Evolutionary conservation across 2,797 vertebrate species (phyloP).

Genomic region (Caiman crocodilus): DNA sequence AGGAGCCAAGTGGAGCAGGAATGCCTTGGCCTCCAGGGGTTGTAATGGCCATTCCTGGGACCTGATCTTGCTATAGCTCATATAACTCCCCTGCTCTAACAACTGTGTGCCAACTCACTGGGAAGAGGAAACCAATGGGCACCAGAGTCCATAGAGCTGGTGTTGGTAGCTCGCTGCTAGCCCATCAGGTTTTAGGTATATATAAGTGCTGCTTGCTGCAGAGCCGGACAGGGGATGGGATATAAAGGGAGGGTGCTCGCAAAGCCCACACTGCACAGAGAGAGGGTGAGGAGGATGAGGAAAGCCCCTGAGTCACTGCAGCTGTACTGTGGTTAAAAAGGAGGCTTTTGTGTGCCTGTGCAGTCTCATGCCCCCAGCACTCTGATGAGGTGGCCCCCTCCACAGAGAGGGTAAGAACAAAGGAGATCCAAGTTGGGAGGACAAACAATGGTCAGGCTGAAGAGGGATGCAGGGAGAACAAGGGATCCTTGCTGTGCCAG

Average conservation of each 20-base stretch:
- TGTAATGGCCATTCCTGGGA: no score
- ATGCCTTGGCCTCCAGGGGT: no score
- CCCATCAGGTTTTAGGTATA: not conserved
- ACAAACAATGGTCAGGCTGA: not conserved
- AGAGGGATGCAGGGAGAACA: accelerated
- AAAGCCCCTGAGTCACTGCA: not conserved
- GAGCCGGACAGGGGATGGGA: not conserved
- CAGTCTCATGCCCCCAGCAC: not conserved
- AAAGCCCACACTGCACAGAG: no score
- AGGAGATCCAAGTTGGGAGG: not conserved
- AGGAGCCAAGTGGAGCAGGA: no score
- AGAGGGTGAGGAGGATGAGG: not conserved
- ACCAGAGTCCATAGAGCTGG: no score
- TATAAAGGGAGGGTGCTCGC: not conserved
- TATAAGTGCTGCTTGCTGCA: not conserved
- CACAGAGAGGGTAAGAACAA: not conserved
- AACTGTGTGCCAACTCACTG: not conserved
- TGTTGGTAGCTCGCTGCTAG: not conserved
- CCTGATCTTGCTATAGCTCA: no score
- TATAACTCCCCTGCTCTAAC: not conserved
- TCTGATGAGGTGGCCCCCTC: not conserved
- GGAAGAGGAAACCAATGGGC: no score
- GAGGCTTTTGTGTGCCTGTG: not conserved
- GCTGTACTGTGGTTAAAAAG: not conserved
- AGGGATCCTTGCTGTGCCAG: not conserved